Evolutionary conservation across 2,113 vertebrate species (phyloP), one percentile per base, ranked within the genome.

Genomic region (Syngnathus floridae): DNA sequence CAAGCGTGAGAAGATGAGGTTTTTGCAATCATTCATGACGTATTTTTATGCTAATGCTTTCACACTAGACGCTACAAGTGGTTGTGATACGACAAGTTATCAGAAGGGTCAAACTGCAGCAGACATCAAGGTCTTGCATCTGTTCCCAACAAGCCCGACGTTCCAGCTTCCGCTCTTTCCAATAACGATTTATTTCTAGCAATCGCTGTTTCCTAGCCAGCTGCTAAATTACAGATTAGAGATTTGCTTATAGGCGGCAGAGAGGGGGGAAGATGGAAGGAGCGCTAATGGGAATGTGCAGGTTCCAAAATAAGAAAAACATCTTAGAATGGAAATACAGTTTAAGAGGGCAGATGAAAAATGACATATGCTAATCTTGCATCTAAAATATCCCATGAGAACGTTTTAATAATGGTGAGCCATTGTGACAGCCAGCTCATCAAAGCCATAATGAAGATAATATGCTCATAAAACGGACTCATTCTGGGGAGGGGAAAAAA

Each of bases 191-290:
- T 76, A 75, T 86, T 84, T 84, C 67, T 73, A 77, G 40, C 73
- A 69, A 70, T 83, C 55, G 70, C 66, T 76, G 67, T 74, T 84
- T 83, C 81, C 82, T 78, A 75, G 80, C 79, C 83, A 83, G 84
- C 82, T 83, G 81, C 76, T 74, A 82, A 87, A 86, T 84, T 78
- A 85, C 76, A 82, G 75, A 79, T 82, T 67, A 71, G 65, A 76
- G 69, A 83, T 86, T 77, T 81, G 48, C 63, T 65, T 61, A 57
- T 49, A 74, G 69, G 73, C 73, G 63, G 72, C 72, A 67, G 75
- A 71, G 76, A 67, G 73, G 48, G 71, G 35, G 38, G 56, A 51
- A 63, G 60, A 78, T 64, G 62, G 56, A 63, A 67, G 62, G 31
- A 67, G 64, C 64, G 76, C 22, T 64, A 48, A 60, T 45, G 61